phyloP scores from a whole-genome alignment of 2,888 invertebrate species.

The Mimumesa dahlbomi region DNA sequence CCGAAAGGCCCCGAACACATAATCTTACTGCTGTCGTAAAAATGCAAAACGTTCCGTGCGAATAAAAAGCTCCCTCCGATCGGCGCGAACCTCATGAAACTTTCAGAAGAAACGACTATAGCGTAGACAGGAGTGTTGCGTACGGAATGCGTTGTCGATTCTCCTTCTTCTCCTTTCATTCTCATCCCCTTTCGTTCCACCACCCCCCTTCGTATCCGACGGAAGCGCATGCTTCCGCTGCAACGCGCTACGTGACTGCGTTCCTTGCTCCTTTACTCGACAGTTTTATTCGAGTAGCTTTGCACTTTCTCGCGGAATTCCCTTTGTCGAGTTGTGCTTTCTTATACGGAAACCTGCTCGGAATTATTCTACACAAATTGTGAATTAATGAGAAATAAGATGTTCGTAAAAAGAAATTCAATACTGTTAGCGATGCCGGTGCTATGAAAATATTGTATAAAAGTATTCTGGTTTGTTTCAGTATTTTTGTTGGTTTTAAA shows the following conservation, averaged over 20 bases:
- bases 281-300: slow-evolving; percentile 33
- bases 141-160: slow-evolving; percentile 61
- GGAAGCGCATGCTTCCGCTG: slow-evolving; percentile 41
- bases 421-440: background rate
- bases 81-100: slow-evolving; percentile 73
- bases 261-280: slow-evolving; percentile 31
- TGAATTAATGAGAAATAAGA: slow-evolving; percentile 27
- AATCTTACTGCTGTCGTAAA: slow-evolving; percentile 69
- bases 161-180: slow-evolving; percentile 14
- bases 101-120: slow-evolving; percentile 68
- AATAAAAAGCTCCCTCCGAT: slow-evolving; percentile 72
- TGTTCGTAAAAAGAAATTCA: background rate
- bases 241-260: slow-evolving; percentile 47
- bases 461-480: too few species aligned
- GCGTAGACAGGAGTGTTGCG: slow-evolving; percentile 55
- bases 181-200: background rate
- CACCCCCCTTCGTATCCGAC: slow-evolving; percentile 38
- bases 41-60: slow-evolving; percentile 71
- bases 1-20: slow-evolving; percentile 58
- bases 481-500: too few species aligned
- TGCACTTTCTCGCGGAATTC: slow-evolving; percentile 24
- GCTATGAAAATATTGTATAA: too few species aligned
- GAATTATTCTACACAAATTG: background rate
- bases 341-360: slow-evolving; percentile 5
- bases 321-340: slow-evolving; percentile 29